Evolutionary conservation across 2,113 vertebrate genomes (phyloP).

Genomic region (Mesitornis unicolor): DNA sequence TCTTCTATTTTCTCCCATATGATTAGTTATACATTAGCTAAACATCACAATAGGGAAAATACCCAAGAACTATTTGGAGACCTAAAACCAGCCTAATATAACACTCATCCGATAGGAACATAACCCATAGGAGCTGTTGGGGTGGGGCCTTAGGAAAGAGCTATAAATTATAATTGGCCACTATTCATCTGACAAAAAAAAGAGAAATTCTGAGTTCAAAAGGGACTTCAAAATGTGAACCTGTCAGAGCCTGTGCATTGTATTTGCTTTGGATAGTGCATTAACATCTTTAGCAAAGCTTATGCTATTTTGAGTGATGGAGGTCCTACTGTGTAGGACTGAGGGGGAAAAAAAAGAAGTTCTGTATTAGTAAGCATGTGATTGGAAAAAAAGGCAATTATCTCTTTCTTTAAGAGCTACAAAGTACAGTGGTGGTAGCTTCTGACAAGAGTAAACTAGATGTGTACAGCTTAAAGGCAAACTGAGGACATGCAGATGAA

Average conservation of each 20-base stretch:
- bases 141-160: background rate
- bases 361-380: constrained; percentile 46
- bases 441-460: constrained; percentile 57
- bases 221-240: constrained; percentile 45
- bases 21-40: constrained; percentile 9
- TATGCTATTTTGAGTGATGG: constrained; percentile 12
- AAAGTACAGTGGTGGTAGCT: constrained; percentile 28
- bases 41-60: background rate
- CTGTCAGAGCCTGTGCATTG: background rate
- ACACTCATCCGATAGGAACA: background rate
- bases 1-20: background rate
- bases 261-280: constrained; percentile 15
- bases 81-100: background rate
- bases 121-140: background rate
- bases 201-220: constrained; percentile 19
- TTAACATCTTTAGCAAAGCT: constrained; percentile 7
- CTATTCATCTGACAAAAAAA: background rate
- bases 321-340: constrained; percentile 16
- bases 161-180: background rate
- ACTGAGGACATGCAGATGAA: constrained; percentile 47
- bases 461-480: constrained; percentile 49
- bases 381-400: constrained; percentile 22
- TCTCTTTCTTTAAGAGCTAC: constrained; percentile 40
- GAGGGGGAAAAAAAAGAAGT: background rate
- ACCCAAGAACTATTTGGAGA: background rate